Evolutionary conservation across 2,888 invertebrate species (phyloP).

Genomic region (Scaeva pyrastri): DNA sequence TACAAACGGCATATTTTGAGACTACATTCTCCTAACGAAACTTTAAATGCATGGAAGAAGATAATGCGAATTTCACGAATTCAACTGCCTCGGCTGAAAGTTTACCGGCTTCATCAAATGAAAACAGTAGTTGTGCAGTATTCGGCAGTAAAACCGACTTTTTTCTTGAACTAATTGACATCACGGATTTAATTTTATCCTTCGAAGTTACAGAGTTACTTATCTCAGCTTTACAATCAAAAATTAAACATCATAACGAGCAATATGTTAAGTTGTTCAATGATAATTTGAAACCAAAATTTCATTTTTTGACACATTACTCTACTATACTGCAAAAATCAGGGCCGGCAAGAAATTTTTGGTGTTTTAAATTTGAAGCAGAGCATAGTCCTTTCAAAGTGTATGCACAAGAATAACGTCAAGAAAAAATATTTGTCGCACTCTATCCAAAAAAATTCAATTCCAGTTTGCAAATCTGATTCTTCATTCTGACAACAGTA

Average conservation of each 20-base stretch:
- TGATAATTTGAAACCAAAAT: constrained; percentile 35
- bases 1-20: constrained; percentile 41
- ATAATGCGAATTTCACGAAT: constrained; percentile 16
- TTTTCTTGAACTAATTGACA: neutral
- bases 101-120: constrained; percentile 22
- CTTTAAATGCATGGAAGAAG: constrained; percentile 30
- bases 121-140: constrained; percentile 8
- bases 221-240: neutral
- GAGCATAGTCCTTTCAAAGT: constrained; percentile 37
- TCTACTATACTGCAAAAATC: constrained; percentile 32
- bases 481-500: constrained; percentile 24
- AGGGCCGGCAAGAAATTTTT: constrained; percentile 43
- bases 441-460: constrained; percentile 6
- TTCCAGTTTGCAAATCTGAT: neutral
- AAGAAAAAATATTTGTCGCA: constrained; percentile 8
- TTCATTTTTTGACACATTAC: constrained; percentile 44
- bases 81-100: constrained; percentile 1
- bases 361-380: constrained; percentile 35
- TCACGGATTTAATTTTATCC: neutral
- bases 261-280: constrained; percentile 13
- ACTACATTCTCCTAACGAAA: constrained; percentile 30
- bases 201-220: neutral
- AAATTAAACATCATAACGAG: constrained; percentile 11
- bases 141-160: constrained; percentile 1
- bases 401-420: constrained; percentile 33